phyloP scores from a whole-genome alignment of 2,888 invertebrate species.

The Kryphioiulus occultus region DNA sequence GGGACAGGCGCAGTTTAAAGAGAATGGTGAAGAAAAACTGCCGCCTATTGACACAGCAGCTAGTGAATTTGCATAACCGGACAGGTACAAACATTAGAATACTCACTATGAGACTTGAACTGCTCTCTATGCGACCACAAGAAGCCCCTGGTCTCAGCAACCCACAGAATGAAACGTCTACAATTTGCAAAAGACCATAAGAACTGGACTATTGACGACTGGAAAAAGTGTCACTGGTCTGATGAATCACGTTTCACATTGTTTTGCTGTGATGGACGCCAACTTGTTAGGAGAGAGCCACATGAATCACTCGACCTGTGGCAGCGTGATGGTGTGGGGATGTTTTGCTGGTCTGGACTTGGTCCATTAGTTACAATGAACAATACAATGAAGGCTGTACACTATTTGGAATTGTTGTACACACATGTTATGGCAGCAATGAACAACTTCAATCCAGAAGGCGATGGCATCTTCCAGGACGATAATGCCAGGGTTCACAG shows the following conservation, averaged over 20 bases:
- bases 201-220: neutral
- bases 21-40: neutral
- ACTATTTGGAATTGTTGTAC: neutral
- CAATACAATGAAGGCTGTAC: neutral
- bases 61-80: no score
- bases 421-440: slow-evolving; percentile 8
- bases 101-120: neutral
- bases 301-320: neutral
- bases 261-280: neutral
- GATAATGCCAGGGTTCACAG: neutral
- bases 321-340: neutral
- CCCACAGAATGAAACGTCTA: neutral
- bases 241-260: neutral
- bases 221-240: neutral
- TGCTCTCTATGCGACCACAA: slow-evolving; percentile 3
- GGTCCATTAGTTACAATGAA: neutral
- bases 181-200: neutral
- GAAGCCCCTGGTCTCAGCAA: neutral
- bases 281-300: neutral
- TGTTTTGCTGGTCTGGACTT: slow-evolving; percentile 2
- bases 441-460: neutral
- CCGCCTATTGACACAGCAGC: no score
- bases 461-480: neutral
- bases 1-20: neutral
- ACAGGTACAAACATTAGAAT: no score